Percentiles rank a stretch among this genome's conserved stretches.
Evolutionary conservation across 2,888 invertebrate species (phyloP).

Genomic region (Amphimallon solstitiale): DNA sequence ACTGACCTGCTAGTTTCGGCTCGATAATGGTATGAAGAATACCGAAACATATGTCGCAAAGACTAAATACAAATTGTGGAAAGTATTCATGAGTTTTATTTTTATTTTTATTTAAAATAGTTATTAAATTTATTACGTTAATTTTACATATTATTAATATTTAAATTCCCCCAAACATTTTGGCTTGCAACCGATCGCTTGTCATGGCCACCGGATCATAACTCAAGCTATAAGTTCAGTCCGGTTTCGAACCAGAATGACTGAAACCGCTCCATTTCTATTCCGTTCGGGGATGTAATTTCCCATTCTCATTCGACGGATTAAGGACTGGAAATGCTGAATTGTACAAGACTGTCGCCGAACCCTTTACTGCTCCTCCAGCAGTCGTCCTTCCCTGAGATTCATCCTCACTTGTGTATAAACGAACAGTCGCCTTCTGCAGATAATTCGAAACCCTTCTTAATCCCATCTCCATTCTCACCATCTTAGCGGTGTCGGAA

Average conservation of each 20-base stretch:
- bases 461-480: background rate
- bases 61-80: too few relatives aligned
- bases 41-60: too few relatives aligned
- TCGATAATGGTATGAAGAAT: too few relatives aligned
- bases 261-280: background rate
- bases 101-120: too few relatives aligned
- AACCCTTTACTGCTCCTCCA: background rate
- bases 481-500: background rate
- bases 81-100: too few relatives aligned
- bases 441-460: background rate
- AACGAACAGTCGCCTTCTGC: background rate
- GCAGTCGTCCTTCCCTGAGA: background rate
- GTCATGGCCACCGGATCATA: background rate
- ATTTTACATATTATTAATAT: too few relatives aligned
- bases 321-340: background rate
- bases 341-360: background rate
- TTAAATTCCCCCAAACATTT: background rate
- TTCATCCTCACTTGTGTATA: background rate
- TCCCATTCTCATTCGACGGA: constrained; percentile 4
- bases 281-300: constrained; percentile 7
- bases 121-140: too few relatives aligned
- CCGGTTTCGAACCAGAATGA: background rate
- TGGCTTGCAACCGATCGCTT: background rate
- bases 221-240: background rate
- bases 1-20: too few relatives aligned